Base-by-base conservation (phyloP, 2,888 invertebrate species). In the Nomada goodeniana region DNA sequence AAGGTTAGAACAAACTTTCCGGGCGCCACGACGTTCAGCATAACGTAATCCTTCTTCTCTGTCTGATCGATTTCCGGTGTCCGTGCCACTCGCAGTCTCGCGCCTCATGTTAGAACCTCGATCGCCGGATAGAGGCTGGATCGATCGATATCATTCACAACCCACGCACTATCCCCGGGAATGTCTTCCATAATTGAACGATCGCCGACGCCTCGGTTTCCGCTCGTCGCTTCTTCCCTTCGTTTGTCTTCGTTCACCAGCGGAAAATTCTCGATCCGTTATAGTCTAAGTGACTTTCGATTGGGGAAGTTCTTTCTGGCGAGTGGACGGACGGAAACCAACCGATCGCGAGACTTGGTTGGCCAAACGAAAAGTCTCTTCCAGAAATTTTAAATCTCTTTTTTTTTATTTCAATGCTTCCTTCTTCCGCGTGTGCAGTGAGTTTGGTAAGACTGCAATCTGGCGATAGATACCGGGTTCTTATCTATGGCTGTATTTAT, bases 1-100 rank as follows among this genome's bases (percentile, higher is more conserved):
- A 91, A 86, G 90, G 91, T 92, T 91, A 92, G 76, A 70, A 90
- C 87, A 55, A 89, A 84, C 73, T 89, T 88, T 53, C 87, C 87
- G 47, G 90, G 84, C 42, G 82, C 88, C 82, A 85, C 85, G 81
- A 89, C 79, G 80, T 85, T 87, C 86, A 91, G 88, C 92, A 92
- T 92, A 81, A 76, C 90, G 89, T 69, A 55, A 79, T 60, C 70
- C 83, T 85, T 55, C 73, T 53, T 80, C 61, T 53, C 36, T 55
- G 68, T n/a, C 47, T 53, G 69, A 11, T 67, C 61, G 71, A 76
- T 59, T 76, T 76, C 74, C 74, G 68, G 61, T 63, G 76, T 67
- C 42, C 20, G 20, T 26, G 29, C 42, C 23, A 18, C 44, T 36
- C n/a, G 42, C 47, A 36, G 59, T 55, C 61, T n/a, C 71, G 65